Conservation (phyloP, 2,113 vertebrate genomes). For the Dryoscopus gambensis region DNA sequence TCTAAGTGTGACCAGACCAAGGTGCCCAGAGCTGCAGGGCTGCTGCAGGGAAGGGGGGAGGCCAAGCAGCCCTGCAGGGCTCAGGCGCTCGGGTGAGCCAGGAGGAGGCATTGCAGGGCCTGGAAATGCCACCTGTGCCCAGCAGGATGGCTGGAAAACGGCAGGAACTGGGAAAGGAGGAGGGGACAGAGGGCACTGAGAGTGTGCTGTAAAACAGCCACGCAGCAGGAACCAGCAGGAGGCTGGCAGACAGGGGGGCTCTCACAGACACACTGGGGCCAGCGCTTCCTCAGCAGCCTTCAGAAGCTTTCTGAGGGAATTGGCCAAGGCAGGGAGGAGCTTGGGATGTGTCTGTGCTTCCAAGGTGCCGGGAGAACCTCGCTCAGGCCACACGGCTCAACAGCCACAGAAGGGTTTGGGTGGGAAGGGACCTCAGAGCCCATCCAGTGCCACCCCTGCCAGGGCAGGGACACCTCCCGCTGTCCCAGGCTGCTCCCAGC, state of each 20-base stretch:
- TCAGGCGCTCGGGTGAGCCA: accelerated
- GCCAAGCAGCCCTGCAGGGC: neutral
- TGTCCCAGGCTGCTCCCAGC: neutral
- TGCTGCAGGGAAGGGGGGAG: neutral
- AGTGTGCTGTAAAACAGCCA: neutral
- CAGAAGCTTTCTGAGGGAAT: neutral
- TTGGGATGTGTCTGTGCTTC: neutral
- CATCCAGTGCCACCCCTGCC: neutral
- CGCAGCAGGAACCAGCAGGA: accelerated
- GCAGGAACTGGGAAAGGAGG: too few relatives aligned
- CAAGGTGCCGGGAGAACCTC: neutral
- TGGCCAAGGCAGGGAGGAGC: neutral
- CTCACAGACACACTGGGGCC: neutral
- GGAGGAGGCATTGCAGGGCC: neutral
- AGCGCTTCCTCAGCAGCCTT: neutral
- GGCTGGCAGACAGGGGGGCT: neutral
- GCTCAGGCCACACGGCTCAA: neutral
- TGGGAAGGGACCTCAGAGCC: neutral
- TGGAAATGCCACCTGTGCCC: neutral
- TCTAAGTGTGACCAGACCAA: neutral
- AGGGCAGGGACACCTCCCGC: neutral
- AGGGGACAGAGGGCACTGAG: neutral
- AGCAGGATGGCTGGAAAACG: neutral
- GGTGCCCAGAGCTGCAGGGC: neutral
- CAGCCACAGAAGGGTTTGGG: neutral